Percentiles rank a stretch among this genome's conserved stretches.
Conservation (phyloP, 2,797 vertebrate species). For the Sebastes alutus region DNA sequence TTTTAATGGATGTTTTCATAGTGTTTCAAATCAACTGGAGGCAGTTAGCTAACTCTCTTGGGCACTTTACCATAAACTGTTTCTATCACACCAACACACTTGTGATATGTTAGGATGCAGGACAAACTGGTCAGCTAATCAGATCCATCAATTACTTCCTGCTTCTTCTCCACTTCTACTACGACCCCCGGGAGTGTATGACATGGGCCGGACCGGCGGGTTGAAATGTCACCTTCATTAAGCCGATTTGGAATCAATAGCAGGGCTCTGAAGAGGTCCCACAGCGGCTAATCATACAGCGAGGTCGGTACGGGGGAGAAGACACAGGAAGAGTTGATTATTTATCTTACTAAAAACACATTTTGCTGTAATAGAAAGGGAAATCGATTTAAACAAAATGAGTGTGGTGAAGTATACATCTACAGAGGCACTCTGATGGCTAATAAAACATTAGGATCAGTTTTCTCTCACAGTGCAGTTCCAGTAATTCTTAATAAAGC, state of each 20-base stretch:
- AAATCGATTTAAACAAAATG: slow-evolving; percentile 19
- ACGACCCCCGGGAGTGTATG: slow-evolving; percentile 1
- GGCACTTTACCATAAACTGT: not conserved
- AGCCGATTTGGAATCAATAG: slow-evolving; percentile 64
- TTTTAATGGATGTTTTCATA: not conserved
- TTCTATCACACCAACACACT: not conserved
- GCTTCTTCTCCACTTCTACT: slow-evolving; percentile 30
- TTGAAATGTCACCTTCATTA: slow-evolving; percentile 74
- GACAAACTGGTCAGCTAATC: slow-evolving; percentile 43
- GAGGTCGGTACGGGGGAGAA: not conserved
- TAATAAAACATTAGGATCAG: slow-evolving; percentile 13
- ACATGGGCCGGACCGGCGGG: slow-evolving; percentile 28
- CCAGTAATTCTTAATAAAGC: slow-evolving; percentile 9
- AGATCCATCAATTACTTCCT: slow-evolving; percentile 47
- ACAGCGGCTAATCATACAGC: slow-evolving; percentile 55
- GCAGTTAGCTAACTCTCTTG: not conserved
- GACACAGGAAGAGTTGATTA: slow-evolving; percentile 13
- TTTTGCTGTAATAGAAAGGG: slow-evolving; percentile 4
- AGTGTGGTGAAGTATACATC: not conserved
- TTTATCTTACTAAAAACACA: slow-evolving; percentile 36
- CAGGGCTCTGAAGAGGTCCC: slow-evolving; percentile 56
- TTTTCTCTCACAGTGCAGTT: slow-evolving; percentile 2
- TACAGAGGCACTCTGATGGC: not conserved
- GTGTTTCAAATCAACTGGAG: not conserved
- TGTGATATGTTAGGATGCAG: not conserved